phyloP scores from a whole-genome alignment of 92 coral and sea anemone species.

The Plumapathes pennacea region DNA sequence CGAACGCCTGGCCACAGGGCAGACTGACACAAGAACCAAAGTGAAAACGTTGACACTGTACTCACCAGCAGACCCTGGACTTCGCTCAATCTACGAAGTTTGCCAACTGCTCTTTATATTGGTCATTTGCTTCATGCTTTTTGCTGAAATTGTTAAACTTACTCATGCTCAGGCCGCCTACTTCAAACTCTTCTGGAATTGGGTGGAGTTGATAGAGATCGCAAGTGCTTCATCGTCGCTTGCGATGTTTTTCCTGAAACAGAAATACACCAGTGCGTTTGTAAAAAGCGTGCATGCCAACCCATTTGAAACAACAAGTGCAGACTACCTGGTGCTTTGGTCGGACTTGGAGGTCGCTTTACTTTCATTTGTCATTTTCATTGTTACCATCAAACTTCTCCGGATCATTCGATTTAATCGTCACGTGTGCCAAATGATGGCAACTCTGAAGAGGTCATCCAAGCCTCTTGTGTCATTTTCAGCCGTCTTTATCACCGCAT shows the following conservation, averaged over 20 bases:
- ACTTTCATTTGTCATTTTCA: slow-evolving; percentile 46
- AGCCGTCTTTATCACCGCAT: slow-evolving; percentile 24
- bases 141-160: slow-evolving; percentile 25
- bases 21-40: slow-evolving; percentile 3
- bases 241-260: slow-evolving; percentile 43
- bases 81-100: slow-evolving; percentile 27
- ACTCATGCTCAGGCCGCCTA: slow-evolving; percentile 29
- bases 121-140: slow-evolving; percentile 32
- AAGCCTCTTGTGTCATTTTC: slow-evolving; percentile 19
- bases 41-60: slow-evolving; percentile 44
- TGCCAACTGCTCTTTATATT: slow-evolving; percentile 54
- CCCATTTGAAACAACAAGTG: slow-evolving; percentile 62
- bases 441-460: slow-evolving; percentile 21
- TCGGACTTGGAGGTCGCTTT: slow-evolving; percentile 46
- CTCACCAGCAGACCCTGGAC: slow-evolving; percentile 24
- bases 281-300: slow-evolving; percentile 35
- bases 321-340: slow-evolving; percentile 61
- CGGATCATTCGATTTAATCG: slow-evolving; percentile 53
- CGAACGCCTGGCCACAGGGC: slow-evolving; percentile 43
- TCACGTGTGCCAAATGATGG: slow-evolving; percentile 30
- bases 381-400: slow-evolving; percentile 52
- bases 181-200: slow-evolving; percentile 48
- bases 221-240: slow-evolving; percentile 31
- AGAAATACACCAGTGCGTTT: slow-evolving; percentile 39
- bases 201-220: slow-evolving; percentile 46